Evolutionary conservation across 1,140 invertebrate species (phyloP).

Genomic region (Drosophila nannoptera): DNA sequence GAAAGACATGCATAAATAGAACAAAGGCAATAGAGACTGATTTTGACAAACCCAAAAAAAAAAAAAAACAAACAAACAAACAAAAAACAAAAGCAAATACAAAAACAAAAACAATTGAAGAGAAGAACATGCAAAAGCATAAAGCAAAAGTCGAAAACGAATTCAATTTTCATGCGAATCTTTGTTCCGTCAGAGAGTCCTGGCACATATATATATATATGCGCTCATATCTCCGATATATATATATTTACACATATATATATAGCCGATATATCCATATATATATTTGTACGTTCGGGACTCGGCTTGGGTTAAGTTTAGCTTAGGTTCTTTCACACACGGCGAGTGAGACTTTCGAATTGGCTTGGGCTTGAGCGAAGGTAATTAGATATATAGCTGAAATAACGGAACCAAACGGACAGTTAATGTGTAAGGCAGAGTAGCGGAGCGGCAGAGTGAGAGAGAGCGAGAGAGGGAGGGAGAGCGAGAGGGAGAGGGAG

Average conservation of each 20-base stretch:
- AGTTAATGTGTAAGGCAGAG: conserved; percentile 55
- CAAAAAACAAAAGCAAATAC: conserved; percentile 14
- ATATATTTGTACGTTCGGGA: too few species aligned
- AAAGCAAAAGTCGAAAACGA: too few species aligned
- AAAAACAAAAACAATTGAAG: neutral
- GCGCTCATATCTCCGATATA: too few species aligned
- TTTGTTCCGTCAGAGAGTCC: too few species aligned
- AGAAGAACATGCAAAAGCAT: too few species aligned
- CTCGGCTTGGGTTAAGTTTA: too few species aligned
- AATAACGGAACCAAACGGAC: conserved; percentile 70
- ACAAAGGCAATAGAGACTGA: conserved; percentile 79
- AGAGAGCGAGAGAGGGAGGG: neutral
- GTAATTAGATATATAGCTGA: conserved; percentile 32
- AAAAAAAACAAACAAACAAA: conserved; percentile 22
- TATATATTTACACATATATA: too few species aligned
- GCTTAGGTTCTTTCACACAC: conserved; percentile 1
- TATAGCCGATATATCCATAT: too few species aligned
- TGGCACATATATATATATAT: too few species aligned
- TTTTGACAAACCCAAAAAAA: conserved; percentile 55
- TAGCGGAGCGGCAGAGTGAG: neutral
- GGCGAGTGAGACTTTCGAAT: conserved; percentile 19
- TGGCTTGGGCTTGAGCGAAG: conserved; percentile 12
- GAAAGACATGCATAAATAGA: conserved; percentile 58
- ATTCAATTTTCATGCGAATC: too few species aligned
- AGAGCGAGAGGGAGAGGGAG: neutral